Evolutionary conservation across 2,113 vertebrate species (phyloP), one percentile per base, ranked within the genome.

Genomic region (Rhinoderma darwinii): DNA sequence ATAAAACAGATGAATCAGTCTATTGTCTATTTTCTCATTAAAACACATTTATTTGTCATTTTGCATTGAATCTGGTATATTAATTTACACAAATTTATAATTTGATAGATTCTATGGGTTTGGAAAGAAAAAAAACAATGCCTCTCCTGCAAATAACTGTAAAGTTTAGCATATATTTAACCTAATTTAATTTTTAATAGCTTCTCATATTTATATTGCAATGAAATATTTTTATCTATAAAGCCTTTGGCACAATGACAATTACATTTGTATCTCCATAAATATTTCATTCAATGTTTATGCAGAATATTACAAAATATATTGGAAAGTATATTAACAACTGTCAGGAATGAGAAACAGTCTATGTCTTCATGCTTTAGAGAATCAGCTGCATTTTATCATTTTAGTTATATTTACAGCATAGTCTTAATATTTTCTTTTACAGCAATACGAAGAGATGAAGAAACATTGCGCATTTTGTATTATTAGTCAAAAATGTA

Each of bases 251-350:
- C 88, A 90, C 73, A 59, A 85, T 39, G 82, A 87, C 76, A 85
- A 86, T 90, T 43, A 90, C 89, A 86, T 87, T 88, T 89, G 41
- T 90, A 84, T 88, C 90, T 82, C 66, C 68, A 91, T 89, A 89
- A 85, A 92, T 94, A 92, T 91, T 93, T 92, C 90, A 91, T 90
- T 78, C 89, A 84, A 15, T 90, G 83, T 90, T 91, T 91, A 90
- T 83, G 63, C 47, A 91, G 86, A 91, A 84, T 89, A 90, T 89
- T 90, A 90, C 92, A 43, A 91, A 90, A 91, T 86, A 88, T 78
- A 86, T 72, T 86, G 22, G 68, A 87, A 87, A 87, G 68, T 82
- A 82, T 87, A 87, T 82, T 77, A 86, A 86, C 85, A 86, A 81
- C 77, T 82, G 85, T 82, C 85, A 86, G 50, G 22, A 73, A 86